phyloP scores from a whole-genome alignment of 2,888 invertebrate species.

The Eristalis pertinax region DNA sequence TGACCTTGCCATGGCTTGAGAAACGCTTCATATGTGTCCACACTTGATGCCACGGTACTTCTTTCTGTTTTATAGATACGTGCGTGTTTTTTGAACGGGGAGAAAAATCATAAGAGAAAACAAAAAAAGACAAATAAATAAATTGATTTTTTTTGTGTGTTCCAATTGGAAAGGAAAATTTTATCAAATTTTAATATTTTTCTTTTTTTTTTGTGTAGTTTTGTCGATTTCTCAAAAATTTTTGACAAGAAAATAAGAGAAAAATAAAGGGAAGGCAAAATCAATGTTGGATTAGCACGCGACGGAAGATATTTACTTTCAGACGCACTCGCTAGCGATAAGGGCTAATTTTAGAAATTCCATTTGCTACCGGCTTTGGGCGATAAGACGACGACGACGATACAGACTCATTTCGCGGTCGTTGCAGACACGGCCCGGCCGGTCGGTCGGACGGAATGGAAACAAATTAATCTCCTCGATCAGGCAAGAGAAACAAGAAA shows the following conservation, averaged over 20 bases:
- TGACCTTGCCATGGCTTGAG: conserved; percentile 79
- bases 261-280: not conserved
- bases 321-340: no score
- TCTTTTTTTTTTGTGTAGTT: no score
- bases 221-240: conserved; percentile 1
- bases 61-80: conserved; percentile 74
- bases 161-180: conserved; percentile 51
- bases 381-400: no score
- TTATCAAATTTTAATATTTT: conserved; percentile 8
- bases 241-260: not conserved
- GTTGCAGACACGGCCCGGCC: no score
- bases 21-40: conserved; percentile 81
- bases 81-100: conserved; percentile 19
- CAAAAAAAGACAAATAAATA: not conserved
- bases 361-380: no score
- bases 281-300: no score
- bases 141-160: conserved; percentile 4
- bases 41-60: conserved; percentile 80
- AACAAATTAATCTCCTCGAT: no score
- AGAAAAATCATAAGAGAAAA: conserved; percentile 51
- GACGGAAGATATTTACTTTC: no score
- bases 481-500: not conserved
- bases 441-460: no score
- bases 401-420: no score
- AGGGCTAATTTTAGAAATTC: no score